phyloP scores from a whole-genome alignment of 2,888 invertebrate species.

The Eupithecia subfuscata region DNA sequence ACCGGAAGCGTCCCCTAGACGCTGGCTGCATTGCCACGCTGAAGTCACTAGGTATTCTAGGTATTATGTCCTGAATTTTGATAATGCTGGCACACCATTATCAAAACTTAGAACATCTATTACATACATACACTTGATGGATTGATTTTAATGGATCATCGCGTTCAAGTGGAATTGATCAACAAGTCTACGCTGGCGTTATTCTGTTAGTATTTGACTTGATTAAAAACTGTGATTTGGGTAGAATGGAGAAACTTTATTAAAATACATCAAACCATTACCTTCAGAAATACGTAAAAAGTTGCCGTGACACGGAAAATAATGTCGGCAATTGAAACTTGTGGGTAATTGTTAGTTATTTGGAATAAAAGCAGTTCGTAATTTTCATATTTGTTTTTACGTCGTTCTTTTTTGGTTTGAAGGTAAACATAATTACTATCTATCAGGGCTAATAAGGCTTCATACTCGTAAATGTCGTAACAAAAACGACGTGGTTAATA shows the following conservation, averaged over 20 bases:
- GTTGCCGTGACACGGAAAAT: background rate
- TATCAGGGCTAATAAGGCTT: background rate
- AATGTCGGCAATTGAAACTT: background rate
- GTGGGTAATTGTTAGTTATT: background rate
- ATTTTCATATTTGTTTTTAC: background rate
- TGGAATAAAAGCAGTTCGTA: background rate
- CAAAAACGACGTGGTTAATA: no score
- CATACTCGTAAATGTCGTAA: no score
- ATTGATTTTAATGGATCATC: background rate
- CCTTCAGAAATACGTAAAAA: background rate
- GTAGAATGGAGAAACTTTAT: background rate
- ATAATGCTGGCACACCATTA: background rate
- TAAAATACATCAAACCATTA: background rate
- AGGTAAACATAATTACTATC: background rate
- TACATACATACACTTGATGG: background rate
- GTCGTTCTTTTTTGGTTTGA: background rate
- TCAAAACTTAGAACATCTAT: no score
- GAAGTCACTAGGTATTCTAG: background rate
- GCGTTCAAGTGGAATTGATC: background rate
- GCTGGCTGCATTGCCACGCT: no score
- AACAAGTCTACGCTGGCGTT: background rate
- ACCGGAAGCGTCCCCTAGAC: no score
- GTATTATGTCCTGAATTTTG: background rate
- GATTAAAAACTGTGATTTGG: background rate
- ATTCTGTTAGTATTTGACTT: background rate